Base-by-base conservation (phyloP, 1,140 invertebrate species). In the Ips typographus region DNA sequence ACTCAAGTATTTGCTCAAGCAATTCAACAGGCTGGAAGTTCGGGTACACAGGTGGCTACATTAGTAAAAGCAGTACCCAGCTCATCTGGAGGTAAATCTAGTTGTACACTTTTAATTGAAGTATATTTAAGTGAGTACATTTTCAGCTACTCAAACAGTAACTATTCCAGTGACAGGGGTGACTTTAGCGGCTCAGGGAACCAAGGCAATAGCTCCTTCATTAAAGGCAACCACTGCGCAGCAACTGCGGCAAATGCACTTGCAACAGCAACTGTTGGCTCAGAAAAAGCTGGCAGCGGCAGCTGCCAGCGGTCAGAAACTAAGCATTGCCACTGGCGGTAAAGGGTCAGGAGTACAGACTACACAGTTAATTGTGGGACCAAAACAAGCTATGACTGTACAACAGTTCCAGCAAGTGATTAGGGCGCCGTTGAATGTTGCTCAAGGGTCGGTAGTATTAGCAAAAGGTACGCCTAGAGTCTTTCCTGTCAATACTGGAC, bases 351-450 rank as follows among this genome's bases (percentile, higher is more conserved):
- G 83, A 0, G 83, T 86, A 3, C 84, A 82, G 52, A 82, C 86
- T 6, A 82, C 86, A 4, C 87, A 87, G 68, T 72, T 89, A 6
- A 88, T 90, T 40, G 86, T 90, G 1, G 76, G 86, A 81, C 58
- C 82, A 71, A 91, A 91, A 77, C 82, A 86, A 8, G 85, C 88
- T 1, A 86, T 91, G 78, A 91, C 89, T 0, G 85, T 93, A 56
- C 91, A 93, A 73, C 90, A 93, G 73, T 85, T 93, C 40, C 90
- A 91, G 68, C 90, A 92, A 76, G 88, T 91, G 36, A 89, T 92
- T 77, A 87, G 91, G 60, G 85, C 87, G 56, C 85, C 86, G 0
- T 83, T 85, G 3, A 76, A 82, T 2, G 74, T 79, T 2, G 75
- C 77, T n/a, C 72, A 76, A 73, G 73, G 77, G 60, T 75, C 77